Base-by-base conservation (phyloP, 2,888 invertebrate species). In the Noctua pronuba region DNA sequence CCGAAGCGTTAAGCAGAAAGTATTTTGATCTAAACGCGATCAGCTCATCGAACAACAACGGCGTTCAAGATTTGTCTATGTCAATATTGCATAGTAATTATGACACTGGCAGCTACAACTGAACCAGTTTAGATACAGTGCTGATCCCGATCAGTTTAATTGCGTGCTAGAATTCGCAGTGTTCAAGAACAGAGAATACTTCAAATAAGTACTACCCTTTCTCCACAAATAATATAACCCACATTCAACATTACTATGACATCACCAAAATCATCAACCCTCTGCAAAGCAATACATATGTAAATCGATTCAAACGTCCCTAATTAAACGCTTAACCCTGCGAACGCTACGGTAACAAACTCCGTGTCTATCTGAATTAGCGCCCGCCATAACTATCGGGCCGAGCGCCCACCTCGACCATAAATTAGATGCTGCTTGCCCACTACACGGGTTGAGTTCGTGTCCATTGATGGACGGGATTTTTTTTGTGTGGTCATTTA, bases 371-470 rank as follows among this genome's bases (percentile, higher is more conserved):
- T 92, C 92, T 90, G 94, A 94, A 96, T 95, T 95, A 95, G 95
- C 94, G 92, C 89, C 91, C 92, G 91, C 89, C 90, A 89, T 96
- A 95, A 95, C 95, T 95, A 95, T 95, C 94, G 94, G 92, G 85
- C 91, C 89, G 94, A 90, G 94, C 89, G 93, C 94, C 93, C 95
- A 95, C 95, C 94, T 95, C 95, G 92, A 91, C 95, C 95, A 94
- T 96, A 96, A 96, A 96, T 96, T 96, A 96, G 95, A 93, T 90
- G 93, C 92, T 94, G 93, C 94, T 94, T 94, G 93, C 91, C 90
- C 93, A 91, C 90, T 93, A 94, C 94, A 94, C 91, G 94, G 93
- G 93, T 91, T 91, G 84, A 49, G 85, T 41, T 13, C 11, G 91
- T 91, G 75, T 90, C 91, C 96, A 92, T 86, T 94, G 90, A 88